phyloP scores from a whole-genome alignment of 1,140 invertebrate species.

The Archivesica marissinica region DNA sequence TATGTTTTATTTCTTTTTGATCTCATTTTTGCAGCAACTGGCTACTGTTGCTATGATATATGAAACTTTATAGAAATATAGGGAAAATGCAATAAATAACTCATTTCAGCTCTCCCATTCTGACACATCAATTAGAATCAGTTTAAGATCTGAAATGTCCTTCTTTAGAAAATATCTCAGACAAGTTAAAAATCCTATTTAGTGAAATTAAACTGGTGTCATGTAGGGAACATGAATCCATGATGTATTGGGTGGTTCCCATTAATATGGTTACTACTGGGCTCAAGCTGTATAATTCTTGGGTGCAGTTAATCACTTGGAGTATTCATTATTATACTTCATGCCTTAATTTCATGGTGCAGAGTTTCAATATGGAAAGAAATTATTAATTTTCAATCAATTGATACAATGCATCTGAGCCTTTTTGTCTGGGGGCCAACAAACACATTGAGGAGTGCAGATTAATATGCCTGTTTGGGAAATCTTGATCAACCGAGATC shows the following conservation, averaged over 20 bases:
- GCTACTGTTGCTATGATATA: neutral
- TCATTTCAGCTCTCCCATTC: neutral
- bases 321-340: neutral
- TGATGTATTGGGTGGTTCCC: conserved; percentile 9
- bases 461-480: too few species aligned
- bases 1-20: neutral
- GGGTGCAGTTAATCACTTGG: neutral
- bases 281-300: conserved; percentile 20
- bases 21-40: neutral
- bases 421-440: neutral
- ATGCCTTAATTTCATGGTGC: conserved; percentile 23
- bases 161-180: conserved; percentile 19
- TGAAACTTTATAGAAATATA: neutral
- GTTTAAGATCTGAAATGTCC: neutral
- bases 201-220: neutral
- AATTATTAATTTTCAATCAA: conserved; percentile 30
- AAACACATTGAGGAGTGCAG: too few species aligned
- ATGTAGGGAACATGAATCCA: conserved; percentile 15
- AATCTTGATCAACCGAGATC: too few species aligned
- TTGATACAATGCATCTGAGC: neutral
- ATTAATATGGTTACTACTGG: conserved; percentile 17
- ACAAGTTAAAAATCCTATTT: conserved; percentile 31
- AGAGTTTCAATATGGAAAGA: conserved; percentile 26
- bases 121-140: conserved; percentile 1
- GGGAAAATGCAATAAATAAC: neutral